A percentile compares a stretch with the other conserved stretches of the same genome.
Conservation (phyloP, 2,888 invertebrate genomes). For the Graphium colonna region DNA sequence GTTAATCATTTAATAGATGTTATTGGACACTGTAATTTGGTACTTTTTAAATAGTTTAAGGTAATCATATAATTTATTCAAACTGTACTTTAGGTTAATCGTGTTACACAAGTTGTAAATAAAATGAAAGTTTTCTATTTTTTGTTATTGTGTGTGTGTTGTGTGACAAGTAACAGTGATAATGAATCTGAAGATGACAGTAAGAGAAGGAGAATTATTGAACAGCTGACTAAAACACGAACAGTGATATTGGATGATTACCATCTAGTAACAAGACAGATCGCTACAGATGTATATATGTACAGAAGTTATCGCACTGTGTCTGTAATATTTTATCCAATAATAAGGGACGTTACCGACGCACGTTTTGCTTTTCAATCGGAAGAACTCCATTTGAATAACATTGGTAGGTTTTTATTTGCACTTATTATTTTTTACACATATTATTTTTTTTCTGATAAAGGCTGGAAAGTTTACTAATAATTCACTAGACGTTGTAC, state of each 20-base stretch:
- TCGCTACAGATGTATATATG: constrained; percentile 70
- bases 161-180: constrained; percentile 52
- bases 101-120: constrained; percentile 38
- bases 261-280: constrained; percentile 66
- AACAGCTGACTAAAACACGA: constrained; percentile 60
- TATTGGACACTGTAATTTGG: background rate
- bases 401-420: constrained; percentile 62
- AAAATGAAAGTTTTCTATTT: constrained; percentile 59
- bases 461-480: no score
- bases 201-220: constrained; percentile 60
- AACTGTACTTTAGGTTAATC: constrained; percentile 25
- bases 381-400: constrained; percentile 73
- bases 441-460: constrained; percentile 7
- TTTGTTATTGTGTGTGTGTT: constrained; percentile 55
- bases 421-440: background rate
- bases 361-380: constrained; percentile 73
- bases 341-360: constrained; percentile 62
- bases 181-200: constrained; percentile 59
- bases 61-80: constrained; percentile 20
- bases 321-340: constrained; percentile 64
- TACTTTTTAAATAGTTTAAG: constrained; percentile 13
- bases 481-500: no score
- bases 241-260: constrained; percentile 65
- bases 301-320: constrained; percentile 71
- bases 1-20: constrained; percentile 2